phyloP scores from a whole-genome alignment of 2,113 vertebrate species.

The Ahaetulla prasina region DNA sequence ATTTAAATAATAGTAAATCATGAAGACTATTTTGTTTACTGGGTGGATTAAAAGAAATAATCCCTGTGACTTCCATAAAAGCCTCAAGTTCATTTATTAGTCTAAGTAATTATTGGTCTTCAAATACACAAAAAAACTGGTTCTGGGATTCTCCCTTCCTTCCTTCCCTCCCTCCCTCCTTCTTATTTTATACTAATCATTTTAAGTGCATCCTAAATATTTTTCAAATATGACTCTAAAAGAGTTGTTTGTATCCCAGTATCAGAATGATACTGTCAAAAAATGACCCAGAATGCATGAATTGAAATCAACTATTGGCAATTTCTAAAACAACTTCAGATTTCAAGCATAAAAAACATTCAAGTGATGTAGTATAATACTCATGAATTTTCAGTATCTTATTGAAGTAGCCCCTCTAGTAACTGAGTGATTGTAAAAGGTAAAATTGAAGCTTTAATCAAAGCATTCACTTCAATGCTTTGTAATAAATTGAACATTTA shows the following conservation, averaged over 20 bases:
- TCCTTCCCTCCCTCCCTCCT: not conserved
- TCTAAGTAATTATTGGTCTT: not conserved
- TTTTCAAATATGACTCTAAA: not conserved
- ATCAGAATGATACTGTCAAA: not conserved
- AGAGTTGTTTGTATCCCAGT: not conserved
- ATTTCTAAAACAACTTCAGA: not conserved
- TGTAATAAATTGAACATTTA: too few species aligned
- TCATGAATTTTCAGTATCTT: not conserved
- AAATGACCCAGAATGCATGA: not conserved
- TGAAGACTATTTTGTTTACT: not conserved
- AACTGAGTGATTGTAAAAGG: not conserved
- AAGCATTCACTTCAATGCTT: not conserved
- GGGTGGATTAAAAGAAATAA: not conserved
- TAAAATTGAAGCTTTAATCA: not conserved
- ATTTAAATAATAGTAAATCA: not conserved
- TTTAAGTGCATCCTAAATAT: not conserved
- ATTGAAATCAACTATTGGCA: not conserved
- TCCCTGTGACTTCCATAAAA: not conserved
- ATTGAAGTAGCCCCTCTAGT: not conserved
- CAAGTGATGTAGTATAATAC: accelerated
- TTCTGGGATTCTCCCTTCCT: not conserved
- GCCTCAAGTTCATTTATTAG: not conserved
- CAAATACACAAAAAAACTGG: not conserved
- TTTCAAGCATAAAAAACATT: not conserved
- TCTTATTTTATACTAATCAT: not conserved